A percentile compares a stretch with the other conserved stretches of the same genome.
These are phyloP conservation scores for Pelobates fuscus DNA, from an alignment of 2,113 vertebrate genomes.

Conservation along the genomic window DNA sequence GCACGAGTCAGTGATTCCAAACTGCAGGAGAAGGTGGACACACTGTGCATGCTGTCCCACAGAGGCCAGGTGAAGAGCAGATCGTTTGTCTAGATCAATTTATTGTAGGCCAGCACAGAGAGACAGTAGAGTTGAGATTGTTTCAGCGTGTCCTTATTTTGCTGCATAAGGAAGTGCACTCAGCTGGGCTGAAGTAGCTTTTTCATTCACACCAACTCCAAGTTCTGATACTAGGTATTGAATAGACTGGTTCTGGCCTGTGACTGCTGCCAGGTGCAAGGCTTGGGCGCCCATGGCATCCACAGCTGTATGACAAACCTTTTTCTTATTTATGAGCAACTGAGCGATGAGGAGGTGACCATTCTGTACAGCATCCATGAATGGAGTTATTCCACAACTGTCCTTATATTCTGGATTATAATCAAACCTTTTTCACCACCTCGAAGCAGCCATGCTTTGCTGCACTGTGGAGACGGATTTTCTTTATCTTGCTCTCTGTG, in stretches of 20 bases:
- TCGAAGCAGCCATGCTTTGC: slow-evolving; percentile 88
- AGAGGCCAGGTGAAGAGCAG: slow-evolving; percentile 84
- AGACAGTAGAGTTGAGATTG: slow-evolving; percentile 74
- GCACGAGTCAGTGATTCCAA: slow-evolving; percentile 71
- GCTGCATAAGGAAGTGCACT: slow-evolving; percentile 87
- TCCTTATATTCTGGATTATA: slow-evolving; percentile 79
- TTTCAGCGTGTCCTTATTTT: slow-evolving; percentile 84
- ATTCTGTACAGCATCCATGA: slow-evolving; percentile 88
- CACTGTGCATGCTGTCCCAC: slow-evolving; percentile 72
- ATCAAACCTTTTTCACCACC: slow-evolving; percentile 78
- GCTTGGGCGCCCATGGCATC: slow-evolving; percentile 80
- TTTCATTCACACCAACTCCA: slow-evolving; percentile 71
- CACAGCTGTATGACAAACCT: slow-evolving; percentile 68
- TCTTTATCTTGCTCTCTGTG: slow-evolving; percentile 78
- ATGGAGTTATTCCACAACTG: slow-evolving; percentile 90
- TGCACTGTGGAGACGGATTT: slow-evolving; percentile 90
- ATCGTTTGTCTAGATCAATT: slow-evolving; percentile 80
- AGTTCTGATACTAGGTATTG: slow-evolving; percentile 79
- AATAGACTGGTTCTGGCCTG: slow-evolving; percentile 81
- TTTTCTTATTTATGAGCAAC: slow-evolving; percentile 75
- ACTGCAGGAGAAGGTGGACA: slow-evolving; percentile 61
- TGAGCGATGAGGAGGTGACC: slow-evolving; percentile 78
- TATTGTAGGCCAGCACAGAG: slow-evolving; percentile 78
- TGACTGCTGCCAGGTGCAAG: slow-evolving; percentile 86
- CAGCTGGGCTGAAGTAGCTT: slow-evolving; percentile 63